Percentiles rank a stretch among this genome's conserved stretches.
Conservation (phyloP, 2,113 vertebrate species). For the Chelonoidis abingdonii region DNA sequence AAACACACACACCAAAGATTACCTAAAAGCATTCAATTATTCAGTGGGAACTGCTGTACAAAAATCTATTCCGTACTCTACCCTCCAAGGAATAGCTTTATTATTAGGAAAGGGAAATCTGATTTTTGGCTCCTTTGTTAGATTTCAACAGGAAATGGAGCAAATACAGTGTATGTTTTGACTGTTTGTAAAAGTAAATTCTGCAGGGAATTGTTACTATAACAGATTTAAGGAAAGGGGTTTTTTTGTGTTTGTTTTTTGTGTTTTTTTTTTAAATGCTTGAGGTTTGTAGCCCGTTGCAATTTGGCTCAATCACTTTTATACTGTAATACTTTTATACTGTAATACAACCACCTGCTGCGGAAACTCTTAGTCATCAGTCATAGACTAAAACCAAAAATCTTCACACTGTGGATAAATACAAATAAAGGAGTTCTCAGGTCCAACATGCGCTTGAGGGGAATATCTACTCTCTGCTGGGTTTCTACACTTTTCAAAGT, state of each 20-base stretch:
- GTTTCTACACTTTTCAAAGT: not conserved
- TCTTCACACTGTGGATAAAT: not conserved
- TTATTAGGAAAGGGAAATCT: conserved; percentile 79
- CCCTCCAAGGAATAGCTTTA: conserved; percentile 77
- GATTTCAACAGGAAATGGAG: conserved; percentile 61
- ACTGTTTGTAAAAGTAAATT: conserved; percentile 45
- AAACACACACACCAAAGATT: conserved; percentile 64
- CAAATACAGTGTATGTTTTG: conserved; percentile 59
- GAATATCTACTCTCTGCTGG: not conserved
- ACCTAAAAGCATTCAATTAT: conserved; percentile 82
- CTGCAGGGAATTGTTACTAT: conserved; percentile 43
- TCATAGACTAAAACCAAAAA: not conserved
- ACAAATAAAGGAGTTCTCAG: not conserved
- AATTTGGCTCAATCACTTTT: conserved; percentile 21
- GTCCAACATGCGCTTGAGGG: fast-evolving
- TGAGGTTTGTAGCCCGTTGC: conserved; percentile 12
- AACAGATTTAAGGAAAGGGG: conserved; percentile 26
- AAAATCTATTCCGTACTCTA: conserved; percentile 40
- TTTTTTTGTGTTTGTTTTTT: not conserved
- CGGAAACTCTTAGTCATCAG: conserved; percentile 11
- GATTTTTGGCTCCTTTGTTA: conserved; percentile 57
- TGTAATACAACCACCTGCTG: conserved; percentile 23
- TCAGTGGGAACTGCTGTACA: conserved; percentile 62
- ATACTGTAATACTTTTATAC: not conserved
- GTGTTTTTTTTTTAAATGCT: not conserved